Conservation (phyloP, 2,113 vertebrate species). For the Proterorhinus semilunaris region DNA sequence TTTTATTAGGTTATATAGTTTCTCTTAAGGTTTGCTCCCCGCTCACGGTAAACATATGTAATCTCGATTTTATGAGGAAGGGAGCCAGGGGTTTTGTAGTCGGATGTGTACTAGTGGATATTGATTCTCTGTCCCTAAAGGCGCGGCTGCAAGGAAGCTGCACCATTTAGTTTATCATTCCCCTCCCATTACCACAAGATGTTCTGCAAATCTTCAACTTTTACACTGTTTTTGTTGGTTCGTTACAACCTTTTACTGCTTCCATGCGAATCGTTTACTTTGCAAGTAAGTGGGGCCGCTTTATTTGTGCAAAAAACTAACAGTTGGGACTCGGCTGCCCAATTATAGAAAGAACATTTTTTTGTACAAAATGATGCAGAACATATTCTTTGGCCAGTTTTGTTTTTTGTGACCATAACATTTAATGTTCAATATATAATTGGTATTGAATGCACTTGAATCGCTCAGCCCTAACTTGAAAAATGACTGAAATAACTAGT, state of each 20-base stretch:
- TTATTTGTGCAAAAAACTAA: not conserved
- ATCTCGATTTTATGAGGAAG: conserved; percentile 19
- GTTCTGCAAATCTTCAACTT: conserved; percentile 8
- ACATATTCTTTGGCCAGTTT: too few relatives aligned
- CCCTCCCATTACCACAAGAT: conserved; percentile 7
- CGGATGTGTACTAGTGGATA: conserved; percentile 33
- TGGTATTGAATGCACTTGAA: too few relatives aligned
- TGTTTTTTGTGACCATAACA: too few relatives aligned
- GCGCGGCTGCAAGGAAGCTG: conserved; percentile 35
- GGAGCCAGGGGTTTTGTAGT: conserved; percentile 21
- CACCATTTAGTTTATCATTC: conserved; percentile 34
- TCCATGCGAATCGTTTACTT: not conserved
- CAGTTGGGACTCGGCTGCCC: too few relatives aligned
- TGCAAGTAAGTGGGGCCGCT: not conserved
- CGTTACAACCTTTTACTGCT: not conserved
- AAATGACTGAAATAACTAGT: too few relatives aligned
- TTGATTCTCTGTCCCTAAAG: conserved; percentile 45
- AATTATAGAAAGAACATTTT: too few relatives aligned
- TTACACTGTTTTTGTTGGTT: not conserved
- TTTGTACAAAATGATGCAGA: too few relatives aligned
- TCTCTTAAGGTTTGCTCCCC: not conserved
- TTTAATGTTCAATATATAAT: too few relatives aligned
- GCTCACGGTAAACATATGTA: conserved; percentile 22
- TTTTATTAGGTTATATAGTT: conserved; percentile 7
- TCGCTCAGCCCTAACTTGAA: too few relatives aligned